Percentiles rank a stretch among this genome's conserved stretches.
Conservation (phyloP, 2,113 vertebrate species). For the Tympanuchus pallidicinctus region DNA sequence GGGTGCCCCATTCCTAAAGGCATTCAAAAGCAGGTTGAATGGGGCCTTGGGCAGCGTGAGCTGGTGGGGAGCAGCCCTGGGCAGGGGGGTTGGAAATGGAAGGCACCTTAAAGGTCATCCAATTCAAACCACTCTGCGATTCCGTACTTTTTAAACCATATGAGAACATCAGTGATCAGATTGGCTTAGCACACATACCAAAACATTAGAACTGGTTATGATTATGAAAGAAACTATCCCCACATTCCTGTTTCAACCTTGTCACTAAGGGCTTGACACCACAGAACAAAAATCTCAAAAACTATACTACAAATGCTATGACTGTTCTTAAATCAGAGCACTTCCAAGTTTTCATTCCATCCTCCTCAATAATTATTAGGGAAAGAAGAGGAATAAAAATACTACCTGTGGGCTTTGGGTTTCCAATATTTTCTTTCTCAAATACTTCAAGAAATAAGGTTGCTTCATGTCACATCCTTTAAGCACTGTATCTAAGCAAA, state of each 20-base stretch:
- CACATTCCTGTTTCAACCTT: background rate
- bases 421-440: background rate
- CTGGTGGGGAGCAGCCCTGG: background rate
- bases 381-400: background rate
- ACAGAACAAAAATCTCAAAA: background rate
- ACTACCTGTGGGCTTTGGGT: background rate
- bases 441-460: background rate
- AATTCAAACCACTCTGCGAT: background rate
- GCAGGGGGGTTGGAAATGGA: background rate
- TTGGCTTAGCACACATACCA: background rate
- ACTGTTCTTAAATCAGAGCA: background rate
- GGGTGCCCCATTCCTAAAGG: too few relatives aligned
- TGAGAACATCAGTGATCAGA: conserved; percentile 16
- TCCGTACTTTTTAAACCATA: background rate
- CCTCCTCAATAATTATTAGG: background rate
- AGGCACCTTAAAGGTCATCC: background rate
- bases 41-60: background rate
- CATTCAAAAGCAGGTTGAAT: background rate
- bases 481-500: background rate
- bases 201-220: background rate
- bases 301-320: background rate
- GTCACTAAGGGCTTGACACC: background rate
- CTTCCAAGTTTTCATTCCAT: background rate
- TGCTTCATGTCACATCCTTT: background rate
- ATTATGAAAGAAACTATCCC: background rate